Base-by-base conservation (phyloP, 2,113 vertebrate species). In the Megaleporinus macrocephalus region DNA sequence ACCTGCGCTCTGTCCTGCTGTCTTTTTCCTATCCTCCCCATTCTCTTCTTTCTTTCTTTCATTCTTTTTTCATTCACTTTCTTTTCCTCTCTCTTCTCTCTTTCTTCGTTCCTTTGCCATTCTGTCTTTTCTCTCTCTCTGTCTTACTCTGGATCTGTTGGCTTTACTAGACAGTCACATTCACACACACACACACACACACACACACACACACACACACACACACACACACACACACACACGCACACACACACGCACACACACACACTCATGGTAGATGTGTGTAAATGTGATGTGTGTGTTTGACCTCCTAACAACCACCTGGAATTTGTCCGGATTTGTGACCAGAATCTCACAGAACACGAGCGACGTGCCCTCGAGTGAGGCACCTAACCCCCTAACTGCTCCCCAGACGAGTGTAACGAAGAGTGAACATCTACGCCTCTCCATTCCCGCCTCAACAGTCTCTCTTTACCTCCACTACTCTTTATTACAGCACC, bases 221-320 rank as follows among this genome's bases (percentile, higher is more conserved):
- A 72, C 66, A 49, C 44, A 27, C 62, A 63, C 41, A 27, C 76
- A 78, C 76, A 77, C 30, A 24, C 20, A 44, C 3, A n/a, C 47
- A 57, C 65, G 51, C 59, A 62, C 77, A 53, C 62, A 80, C 27
- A 18, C 27, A 81, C 71, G 74, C 78, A 81, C 59, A 44, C 72
- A 81, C 22, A n/a, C 68, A 82, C 81, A 75, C 30, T 59, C 15
- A 76, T n/a, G n/a, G n/a, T n/a, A n/a, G n/a, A n/a, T n/a, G 4
- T 41, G 29, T 57, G 59, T 63, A 16, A 24, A 36, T 3, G 55
- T 63, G 33, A 47, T 36, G 51, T 59, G 51, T 27, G 70, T 70
- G 33, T 16, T 4, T 70, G 65, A 79, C 3, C 36, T 36, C 36
- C 36, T 36, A 36, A 36, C 36, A 36, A 36, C 36, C 36, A 36